These are phyloP conservation scores for Drosophila lini DNA, from an alignment of 1,140 invertebrate species.

Conservation along the genomic window DNA sequence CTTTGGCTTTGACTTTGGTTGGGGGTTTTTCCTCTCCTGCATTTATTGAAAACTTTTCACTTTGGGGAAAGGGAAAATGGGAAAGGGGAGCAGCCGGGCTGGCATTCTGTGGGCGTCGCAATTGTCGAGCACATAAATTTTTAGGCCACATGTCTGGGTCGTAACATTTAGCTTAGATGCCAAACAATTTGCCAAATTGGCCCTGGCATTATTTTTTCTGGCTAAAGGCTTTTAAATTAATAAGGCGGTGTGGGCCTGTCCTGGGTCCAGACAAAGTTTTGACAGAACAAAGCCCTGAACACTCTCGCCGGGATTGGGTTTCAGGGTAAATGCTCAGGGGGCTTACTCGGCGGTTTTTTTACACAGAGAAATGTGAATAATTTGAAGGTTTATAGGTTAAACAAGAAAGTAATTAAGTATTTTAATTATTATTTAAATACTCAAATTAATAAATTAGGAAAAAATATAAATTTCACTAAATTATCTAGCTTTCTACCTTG, in stretches of 20 bases:
- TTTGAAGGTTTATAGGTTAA: neutral
- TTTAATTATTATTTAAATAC: neutral
- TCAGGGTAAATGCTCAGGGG: neutral
- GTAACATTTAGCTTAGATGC: conserved; percentile 64
- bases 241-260: conserved; percentile 22
- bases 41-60: conserved; percentile 51
- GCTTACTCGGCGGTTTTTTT: neutral
- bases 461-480: neutral
- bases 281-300: conserved; percentile 30
- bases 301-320: conserved; percentile 23
- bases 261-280: conserved; percentile 27
- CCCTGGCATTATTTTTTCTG: conserved; percentile 51
- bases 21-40: conserved; percentile 21
- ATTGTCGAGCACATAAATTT: conserved; percentile 61
- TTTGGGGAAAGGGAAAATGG: neutral
- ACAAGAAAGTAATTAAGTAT: neutral
- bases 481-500: rapidly evolving
- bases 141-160: conserved; percentile 59
- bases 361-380: neutral
- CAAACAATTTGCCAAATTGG: conserved; percentile 75
- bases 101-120: conserved; percentile 9
- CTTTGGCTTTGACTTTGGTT: conserved; percentile 24
- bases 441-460: neutral
- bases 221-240: conserved; percentile 65
- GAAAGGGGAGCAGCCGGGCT: neutral